Conservation (phyloP, 1,140 invertebrate genomes). For the Antheraea mylitta region DNA sequence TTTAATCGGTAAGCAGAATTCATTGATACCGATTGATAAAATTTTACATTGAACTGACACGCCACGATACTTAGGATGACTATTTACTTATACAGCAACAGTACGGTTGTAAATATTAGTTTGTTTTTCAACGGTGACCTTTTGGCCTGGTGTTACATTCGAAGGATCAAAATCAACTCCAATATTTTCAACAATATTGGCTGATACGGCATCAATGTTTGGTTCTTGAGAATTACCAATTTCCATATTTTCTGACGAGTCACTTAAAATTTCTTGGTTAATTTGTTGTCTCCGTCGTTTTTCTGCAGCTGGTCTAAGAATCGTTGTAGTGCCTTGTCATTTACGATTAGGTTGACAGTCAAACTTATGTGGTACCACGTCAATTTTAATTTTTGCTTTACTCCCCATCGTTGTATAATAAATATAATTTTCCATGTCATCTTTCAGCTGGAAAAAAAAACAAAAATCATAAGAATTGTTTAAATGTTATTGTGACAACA, state of each 20-base stretch:
- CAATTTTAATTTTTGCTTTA: too few relatives aligned
- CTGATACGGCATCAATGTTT: too few relatives aligned
- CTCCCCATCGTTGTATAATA: slow-evolving; percentile 25
- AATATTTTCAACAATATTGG: slow-evolving; percentile 7
- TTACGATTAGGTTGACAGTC: too few relatives aligned
- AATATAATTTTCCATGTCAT: slow-evolving; percentile 26
- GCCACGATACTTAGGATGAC: slow-evolving; percentile 19
- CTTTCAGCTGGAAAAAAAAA: slow-evolving; percentile 18
- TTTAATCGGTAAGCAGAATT: slow-evolving; percentile 20
- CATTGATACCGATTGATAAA: slow-evolving; percentile 16
- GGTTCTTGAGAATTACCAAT: too few relatives aligned
- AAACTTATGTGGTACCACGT: too few relatives aligned
- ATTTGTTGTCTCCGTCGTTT: too few relatives aligned
- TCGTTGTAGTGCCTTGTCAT: too few relatives aligned
- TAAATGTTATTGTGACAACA: too few relatives aligned
- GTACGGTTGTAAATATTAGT: slow-evolving; percentile 8
- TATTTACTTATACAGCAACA: slow-evolving; percentile 11
- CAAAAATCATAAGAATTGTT: slow-evolving; percentile 5
- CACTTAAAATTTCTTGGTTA: too few relatives aligned
- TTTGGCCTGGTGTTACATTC: slow-evolving; percentile 3
- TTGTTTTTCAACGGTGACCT: neutral
- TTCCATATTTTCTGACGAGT: too few relatives aligned
- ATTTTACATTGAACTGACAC: slow-evolving; percentile 23
- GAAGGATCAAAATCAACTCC: slow-evolving; percentile 4
- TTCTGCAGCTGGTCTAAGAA: too few relatives aligned